Conservation (phyloP, 2,797 vertebrate species). For the Micromesistius poutassou region DNA sequence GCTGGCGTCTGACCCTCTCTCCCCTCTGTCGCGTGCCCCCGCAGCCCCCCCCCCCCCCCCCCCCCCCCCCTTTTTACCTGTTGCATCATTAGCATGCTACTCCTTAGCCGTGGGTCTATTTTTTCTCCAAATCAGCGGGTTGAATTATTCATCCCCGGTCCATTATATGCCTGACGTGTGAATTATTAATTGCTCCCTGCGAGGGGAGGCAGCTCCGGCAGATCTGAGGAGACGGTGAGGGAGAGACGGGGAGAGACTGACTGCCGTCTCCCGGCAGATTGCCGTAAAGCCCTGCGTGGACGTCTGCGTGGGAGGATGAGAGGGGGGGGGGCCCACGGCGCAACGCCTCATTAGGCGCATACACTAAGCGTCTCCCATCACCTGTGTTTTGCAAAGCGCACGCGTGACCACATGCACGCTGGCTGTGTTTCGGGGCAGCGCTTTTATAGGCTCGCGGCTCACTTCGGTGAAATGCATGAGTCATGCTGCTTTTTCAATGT, state of each 20-base stretch:
- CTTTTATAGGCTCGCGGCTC: no score
- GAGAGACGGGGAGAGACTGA: constrained; percentile 9
- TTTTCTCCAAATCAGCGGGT: constrained; percentile 65
- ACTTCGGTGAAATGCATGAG: no score
- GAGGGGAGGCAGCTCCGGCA: constrained; percentile 37
- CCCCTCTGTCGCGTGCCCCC: neutral
- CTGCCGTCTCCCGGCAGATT: constrained; percentile 29
- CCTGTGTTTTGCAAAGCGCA: no score
- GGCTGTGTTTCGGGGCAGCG: no score
- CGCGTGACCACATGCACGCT: no score
- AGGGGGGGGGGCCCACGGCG: neutral
- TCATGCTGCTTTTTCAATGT: no score
- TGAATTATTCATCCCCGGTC: constrained; percentile 74
- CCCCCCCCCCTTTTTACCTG: constrained; percentile 50
- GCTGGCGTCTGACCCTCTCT: constrained; percentile 10
- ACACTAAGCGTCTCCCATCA: no score
- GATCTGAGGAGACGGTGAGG: constrained; percentile 59
- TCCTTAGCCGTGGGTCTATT: constrained; percentile 60
- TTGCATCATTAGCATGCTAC: constrained; percentile 47
- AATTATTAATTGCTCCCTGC: constrained; percentile 71
- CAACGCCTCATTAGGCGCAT: neutral
- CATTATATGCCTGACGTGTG: constrained; percentile 66
- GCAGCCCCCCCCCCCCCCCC: constrained; percentile 22
- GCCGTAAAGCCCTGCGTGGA: constrained; percentile 19
- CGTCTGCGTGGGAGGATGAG: neutral